Base-by-base conservation (phyloP, 2,113 vertebrate genomes). In the Pygathrix nemaeus region DNA sequence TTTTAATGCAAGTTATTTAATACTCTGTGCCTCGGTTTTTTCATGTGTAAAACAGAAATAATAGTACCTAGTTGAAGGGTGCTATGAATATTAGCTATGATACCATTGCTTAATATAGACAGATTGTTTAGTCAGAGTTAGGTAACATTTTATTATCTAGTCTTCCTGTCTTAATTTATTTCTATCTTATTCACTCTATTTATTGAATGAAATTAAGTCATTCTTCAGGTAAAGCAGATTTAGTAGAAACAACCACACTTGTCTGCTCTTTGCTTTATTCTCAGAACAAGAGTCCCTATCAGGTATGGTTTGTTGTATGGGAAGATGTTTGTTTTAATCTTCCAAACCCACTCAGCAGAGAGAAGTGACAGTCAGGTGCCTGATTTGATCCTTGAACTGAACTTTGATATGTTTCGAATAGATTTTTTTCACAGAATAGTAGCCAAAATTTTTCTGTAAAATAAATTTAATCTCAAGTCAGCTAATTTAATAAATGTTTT, bases 401-500 rank as follows among this genome's bases (percentile, higher is more conserved):
- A 96, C 66, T 93, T 85, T 85, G 75, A 45, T 50, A 68, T 76
- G 6, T 40, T 48, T n/a, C 52, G 81, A n/a, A 57, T 90, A 73
- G 55, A 84, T 72, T 94, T 91, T 97, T 80, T 78, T 75, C 68
- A 91, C 30, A 92, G 66, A 88, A 14, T 48, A 66, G 23, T 50
- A 43, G 45, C 72, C 64, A 88, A 14, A 57, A 61, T 88, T 93
- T 95, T 96, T 73, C 23, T 95, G 43, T 75, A 35, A 93, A 85
- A 83, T 91, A 95, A 97, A 57, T 76, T 96, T 43, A 13, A 73
- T 94, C 59, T 94, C 55, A 94, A 25, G 32, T 85, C 82, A 94
- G 27, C 73, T 97, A 3, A 92, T 88, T 94, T 45, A 94, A 25
- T 81, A 95, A 94, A 43, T 88, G n/a, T 38, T 52, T 85, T 78